Percentiles rank a stretch among this genome's conserved stretches.
These are phyloP conservation scores for Pocillopora verrucosa DNA, from an alignment of 64 coral and sea anemone genomes.

Conservation along the genomic window DNA sequence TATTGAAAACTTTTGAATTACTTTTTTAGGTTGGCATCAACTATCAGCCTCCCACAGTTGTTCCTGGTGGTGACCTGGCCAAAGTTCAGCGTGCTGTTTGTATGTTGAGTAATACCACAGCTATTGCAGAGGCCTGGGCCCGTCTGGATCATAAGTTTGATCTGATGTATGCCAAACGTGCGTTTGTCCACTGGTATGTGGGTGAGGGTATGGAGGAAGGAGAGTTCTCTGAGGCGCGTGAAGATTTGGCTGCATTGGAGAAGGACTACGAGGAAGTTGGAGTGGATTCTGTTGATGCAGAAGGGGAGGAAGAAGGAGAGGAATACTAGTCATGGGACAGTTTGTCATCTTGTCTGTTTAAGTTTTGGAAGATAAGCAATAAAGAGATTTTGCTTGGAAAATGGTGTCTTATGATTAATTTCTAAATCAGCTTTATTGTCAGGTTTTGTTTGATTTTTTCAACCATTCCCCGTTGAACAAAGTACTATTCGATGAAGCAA, in stretches of 20 bases:
- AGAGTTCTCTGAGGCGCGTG: constrained; percentile 25
- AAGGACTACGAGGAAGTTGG: constrained; percentile 28
- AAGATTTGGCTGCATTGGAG: constrained; percentile 16
- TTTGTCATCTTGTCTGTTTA: neutral
- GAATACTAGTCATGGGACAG: neutral
- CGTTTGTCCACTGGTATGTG: constrained; percentile 30
- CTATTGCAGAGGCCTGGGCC: constrained; percentile 26
- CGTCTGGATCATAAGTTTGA: constrained; percentile 32
- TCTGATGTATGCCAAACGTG: constrained; percentile 29
- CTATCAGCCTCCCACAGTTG: constrained; percentile 26
- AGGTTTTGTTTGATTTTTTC: too few species aligned
- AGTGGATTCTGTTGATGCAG: neutral
- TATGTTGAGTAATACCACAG: constrained; percentile 18
- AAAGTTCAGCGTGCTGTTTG: constrained; percentile 16
- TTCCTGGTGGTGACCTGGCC: constrained; percentile 27
- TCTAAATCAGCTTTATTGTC: too few species aligned
- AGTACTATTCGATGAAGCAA: too few species aligned
- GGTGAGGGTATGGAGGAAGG: constrained; percentile 35
- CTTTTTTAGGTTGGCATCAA: constrained; percentile 2
- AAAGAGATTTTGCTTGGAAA: neutral
- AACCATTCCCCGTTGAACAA: too few species aligned
- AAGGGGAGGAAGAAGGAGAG: neutral
- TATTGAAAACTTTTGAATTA: neutral
- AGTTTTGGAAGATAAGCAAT: neutral
- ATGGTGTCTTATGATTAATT: too few species aligned